Base-by-base conservation (phyloP, 2,888 invertebrate genomes). In the Belgica antarctica region DNA sequence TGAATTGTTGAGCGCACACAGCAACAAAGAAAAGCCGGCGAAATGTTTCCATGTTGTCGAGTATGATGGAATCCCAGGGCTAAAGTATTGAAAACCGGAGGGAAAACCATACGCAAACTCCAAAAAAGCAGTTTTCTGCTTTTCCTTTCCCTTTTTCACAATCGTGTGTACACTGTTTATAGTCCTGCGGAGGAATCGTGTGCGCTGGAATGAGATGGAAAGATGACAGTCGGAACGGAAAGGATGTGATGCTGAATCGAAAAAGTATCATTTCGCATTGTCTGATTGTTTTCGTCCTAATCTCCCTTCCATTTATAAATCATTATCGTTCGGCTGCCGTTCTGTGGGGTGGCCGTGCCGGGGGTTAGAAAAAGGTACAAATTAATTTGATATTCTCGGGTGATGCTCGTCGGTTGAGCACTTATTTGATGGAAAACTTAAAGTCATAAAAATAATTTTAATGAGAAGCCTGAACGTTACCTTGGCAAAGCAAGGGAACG, bases 21-120 rank as follows among this genome's bases (percentile, higher is more conserved):
- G n/a, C 41, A 41, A 41, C 41, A 52, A 22, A 52, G 19, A 22
- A 52, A 52, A 41, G 41, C 52, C 52, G 52, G 52, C 52, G 52
- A 25, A 59, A 59, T 22, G 59, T 27, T 27, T 25, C 27, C 59
- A 12, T 24, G 25, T 27, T 24, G 27, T 59, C 2, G 59, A 25
- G 22, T 27, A 27, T 27, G 25, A 27, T 25, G 27, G 25, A 59
- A 59, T 59, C 59, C 59, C 59, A 59, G 59, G 59, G 27, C 52
- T 10, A 59, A 27, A 22, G 7, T 12, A 27, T 59, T 24, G 27
- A 19, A 59, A 59, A 59, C 25, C 27, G 59, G 25, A 57, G 31
- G 68, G 19, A 57, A 68, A 68, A 28, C n/a, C 46, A 68, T 68
- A 68, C 68, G 68, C 68, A 68, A 68, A 68, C 68, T 68, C 68